These are phyloP conservation scores for Drosophila fuyamai DNA, from an alignment of 1,140 invertebrate genomes.

Conservation along the genomic window DNA sequence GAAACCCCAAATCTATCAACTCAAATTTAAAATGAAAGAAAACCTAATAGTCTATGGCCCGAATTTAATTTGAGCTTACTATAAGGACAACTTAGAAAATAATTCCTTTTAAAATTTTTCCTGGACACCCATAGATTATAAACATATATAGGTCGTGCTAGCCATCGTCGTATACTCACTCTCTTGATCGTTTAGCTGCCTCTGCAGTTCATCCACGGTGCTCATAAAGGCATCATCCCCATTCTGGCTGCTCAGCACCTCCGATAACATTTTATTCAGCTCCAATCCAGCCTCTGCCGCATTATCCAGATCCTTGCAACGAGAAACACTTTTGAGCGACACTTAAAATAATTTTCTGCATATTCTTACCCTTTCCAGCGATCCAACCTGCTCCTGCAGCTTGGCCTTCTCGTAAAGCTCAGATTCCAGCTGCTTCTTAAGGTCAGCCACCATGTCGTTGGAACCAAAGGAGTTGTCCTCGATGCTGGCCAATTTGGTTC, in stretches of 20 bases:
- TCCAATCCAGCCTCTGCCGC: constrained; percentile 88
- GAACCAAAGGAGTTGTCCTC: constrained; percentile 90
- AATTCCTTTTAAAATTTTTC: too few species aligned
- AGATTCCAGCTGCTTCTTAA: constrained; percentile 87
- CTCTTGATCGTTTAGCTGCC: constrained; percentile 87
- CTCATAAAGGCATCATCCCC: constrained; percentile 87
- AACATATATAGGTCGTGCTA: too few species aligned
- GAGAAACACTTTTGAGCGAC: not conserved
- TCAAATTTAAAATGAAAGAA: too few species aligned
- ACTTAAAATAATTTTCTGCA: too few species aligned
- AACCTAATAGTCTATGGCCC: too few species aligned
- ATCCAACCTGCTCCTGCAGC: constrained; percentile 86
- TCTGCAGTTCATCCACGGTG: constrained; percentile 88
- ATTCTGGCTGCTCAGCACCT: constrained; percentile 87
- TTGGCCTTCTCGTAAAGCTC: constrained; percentile 78
- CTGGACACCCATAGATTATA: too few species aligned
- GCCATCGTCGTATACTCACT: constrained; percentile 60
- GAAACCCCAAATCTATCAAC: too few species aligned
- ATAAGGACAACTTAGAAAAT: not conserved
- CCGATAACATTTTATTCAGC: constrained; percentile 88
- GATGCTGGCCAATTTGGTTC: constrained; percentile 87
- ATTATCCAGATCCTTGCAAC: constrained; percentile 86
- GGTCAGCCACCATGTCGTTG: constrained; percentile 89
- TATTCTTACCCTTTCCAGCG: constrained; percentile 85
- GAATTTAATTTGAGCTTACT: too few species aligned